These are phyloP conservation scores for Lindbergichthys nudifrons DNA, from an alignment of 2,797 vertebrate genomes.

Conservation along the genomic window DNA sequence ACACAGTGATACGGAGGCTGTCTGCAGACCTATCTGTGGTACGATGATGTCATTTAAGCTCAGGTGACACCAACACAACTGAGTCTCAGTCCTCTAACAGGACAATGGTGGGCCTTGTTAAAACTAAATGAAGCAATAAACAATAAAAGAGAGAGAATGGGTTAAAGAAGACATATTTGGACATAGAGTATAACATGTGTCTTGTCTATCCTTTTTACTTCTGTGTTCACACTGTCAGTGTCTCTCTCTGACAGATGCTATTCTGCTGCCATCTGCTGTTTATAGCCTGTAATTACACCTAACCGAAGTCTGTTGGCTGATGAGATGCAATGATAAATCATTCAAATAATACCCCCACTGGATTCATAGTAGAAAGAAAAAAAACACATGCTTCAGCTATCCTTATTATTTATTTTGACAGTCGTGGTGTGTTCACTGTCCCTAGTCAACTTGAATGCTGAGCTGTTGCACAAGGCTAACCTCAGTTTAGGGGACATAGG, in stretches of 20 bases:
- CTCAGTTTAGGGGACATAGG: not conserved
- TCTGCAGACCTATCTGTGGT: not conserved
- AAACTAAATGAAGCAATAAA: not conserved
- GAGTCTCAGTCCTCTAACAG: not conserved
- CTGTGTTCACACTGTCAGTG: conserved; percentile 5
- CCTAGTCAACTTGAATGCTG: not conserved
- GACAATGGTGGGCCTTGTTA: not conserved
- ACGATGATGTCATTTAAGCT: conserved; percentile 23
- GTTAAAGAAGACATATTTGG: not conserved
- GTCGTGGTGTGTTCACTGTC: not conserved
- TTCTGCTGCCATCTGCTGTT: conserved; percentile 54
- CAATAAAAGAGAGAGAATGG: not conserved
- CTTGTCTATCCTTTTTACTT: conserved; percentile 10
- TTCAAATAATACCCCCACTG: not conserved
- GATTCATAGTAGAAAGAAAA: not conserved
- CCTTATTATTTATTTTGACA: no score
- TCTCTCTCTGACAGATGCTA: not conserved
- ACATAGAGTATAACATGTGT: not conserved
- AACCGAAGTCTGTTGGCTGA: no score
- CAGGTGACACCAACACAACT: not conserved
- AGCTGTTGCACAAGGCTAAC: not conserved
- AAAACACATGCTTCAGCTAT: not conserved
- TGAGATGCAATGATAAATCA: no score
- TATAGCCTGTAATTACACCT: not conserved
- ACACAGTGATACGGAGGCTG: not conserved